A percentile compares a stretch with the other conserved stretches of the same genome.
Conservation (phyloP, 2,888 invertebrate species). For the Blastobasis lacticolella region DNA sequence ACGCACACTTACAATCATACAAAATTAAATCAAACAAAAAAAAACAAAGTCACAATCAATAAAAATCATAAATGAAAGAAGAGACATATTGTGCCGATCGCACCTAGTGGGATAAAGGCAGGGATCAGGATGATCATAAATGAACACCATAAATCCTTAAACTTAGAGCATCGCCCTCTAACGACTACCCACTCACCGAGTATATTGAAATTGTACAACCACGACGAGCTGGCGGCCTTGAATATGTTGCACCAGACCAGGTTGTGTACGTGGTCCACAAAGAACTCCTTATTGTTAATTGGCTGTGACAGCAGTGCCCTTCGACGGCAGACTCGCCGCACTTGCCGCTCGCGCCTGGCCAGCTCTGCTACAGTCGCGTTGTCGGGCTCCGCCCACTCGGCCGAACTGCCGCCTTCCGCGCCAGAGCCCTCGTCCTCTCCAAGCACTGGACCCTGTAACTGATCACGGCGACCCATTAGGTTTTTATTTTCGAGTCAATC, state of each 20-base stretch:
- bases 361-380: conserved; percentile 62
- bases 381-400: conserved; percentile 51
- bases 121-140: too few relatives aligned
- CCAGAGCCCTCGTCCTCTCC: conserved; percentile 43
- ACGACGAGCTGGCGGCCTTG: conserved; percentile 85
- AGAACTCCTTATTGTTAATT: conserved; percentile 83
- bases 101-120: too few relatives aligned
- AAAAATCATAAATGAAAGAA: too few relatives aligned
- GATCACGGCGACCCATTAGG: conserved; percentile 6
- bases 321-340: conserved; percentile 65
- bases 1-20: too few relatives aligned
- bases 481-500: not conserved
- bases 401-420: conserved; percentile 18
- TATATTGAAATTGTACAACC: conserved; percentile 86
- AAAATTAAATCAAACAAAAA: too few relatives aligned
- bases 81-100: too few relatives aligned
- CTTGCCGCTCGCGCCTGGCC: conserved; percentile 52
- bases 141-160: too few relatives aligned
- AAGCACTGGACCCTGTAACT: conserved; percentile 57
- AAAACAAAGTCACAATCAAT: too few relatives aligned
- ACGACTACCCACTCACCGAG: conserved; percentile 58
- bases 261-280: conserved; percentile 78
- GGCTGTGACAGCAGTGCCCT: conserved; percentile 39
- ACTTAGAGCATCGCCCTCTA: too few relatives aligned
- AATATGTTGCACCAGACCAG: conserved; percentile 85